Conservation (phyloP, 2,113 vertebrate genomes). For the Hyperoodon ampullatus region DNA sequence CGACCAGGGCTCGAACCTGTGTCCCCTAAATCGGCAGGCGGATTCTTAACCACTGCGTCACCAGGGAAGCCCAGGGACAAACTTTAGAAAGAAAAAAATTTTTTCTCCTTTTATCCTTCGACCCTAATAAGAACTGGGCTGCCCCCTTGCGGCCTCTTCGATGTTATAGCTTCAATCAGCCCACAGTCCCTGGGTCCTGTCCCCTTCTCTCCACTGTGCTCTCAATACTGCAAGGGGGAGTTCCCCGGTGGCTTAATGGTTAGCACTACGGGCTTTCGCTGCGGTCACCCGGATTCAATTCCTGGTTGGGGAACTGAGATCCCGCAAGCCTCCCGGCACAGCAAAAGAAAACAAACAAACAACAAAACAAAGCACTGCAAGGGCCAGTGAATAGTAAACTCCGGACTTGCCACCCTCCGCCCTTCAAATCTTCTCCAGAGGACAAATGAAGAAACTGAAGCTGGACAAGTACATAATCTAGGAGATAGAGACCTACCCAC, state of each 20-base stretch:
- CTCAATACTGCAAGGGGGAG: background rate
- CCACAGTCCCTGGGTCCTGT: no score
- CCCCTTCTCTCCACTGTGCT: background rate
- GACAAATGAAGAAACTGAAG: background rate
- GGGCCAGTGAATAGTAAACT: background rate
- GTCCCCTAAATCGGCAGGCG: no score
- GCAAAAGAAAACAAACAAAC: background rate
- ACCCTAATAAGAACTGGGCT: conserved; percentile 28
- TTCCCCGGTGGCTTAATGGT: background rate
- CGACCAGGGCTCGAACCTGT: no score
- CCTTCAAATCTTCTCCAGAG: background rate
- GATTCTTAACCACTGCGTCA: no score
- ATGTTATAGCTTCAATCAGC: background rate
- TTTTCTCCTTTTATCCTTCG: background rate
- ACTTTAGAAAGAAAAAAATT: background rate
- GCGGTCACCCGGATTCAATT: background rate
- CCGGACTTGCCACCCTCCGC: background rate
- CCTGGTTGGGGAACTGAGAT: background rate
- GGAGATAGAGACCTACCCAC: background rate
- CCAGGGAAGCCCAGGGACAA: no score
- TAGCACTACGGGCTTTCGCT: background rate
- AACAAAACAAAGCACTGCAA: background rate
- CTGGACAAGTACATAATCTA: background rate
- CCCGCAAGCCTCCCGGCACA: background rate
- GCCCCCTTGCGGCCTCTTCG: conserved; percentile 66